Conservation (phyloP, 2,888 invertebrate genomes). For the Xestia rhomboidea region DNA sequence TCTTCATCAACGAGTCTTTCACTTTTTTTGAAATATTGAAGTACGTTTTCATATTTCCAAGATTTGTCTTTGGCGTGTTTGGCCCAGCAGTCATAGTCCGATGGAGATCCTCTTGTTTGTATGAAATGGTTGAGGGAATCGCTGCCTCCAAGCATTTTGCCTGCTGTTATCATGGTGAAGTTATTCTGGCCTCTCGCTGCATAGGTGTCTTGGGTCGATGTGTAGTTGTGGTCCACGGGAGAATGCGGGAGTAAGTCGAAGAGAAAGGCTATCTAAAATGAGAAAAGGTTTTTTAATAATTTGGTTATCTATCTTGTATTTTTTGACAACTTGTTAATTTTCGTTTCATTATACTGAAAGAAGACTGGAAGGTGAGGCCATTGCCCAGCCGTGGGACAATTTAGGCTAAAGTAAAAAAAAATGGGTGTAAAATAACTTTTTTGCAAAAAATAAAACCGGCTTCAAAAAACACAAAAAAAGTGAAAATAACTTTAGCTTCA, state of each 20-base stretch:
- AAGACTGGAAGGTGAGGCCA: too few relatives aligned
- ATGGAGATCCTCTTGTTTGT: conserved; percentile 11
- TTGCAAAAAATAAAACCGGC: too few relatives aligned
- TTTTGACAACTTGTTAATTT: neutral
- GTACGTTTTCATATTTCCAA: conserved; percentile 49
- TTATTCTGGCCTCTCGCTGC: conserved; percentile 38
- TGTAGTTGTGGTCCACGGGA: conserved; percentile 35
- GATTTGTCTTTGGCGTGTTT: conserved; percentile 21
- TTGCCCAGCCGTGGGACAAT: too few relatives aligned
- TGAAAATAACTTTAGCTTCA: too few relatives aligned
- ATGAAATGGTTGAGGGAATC: conserved; percentile 48
- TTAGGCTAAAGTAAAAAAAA: too few relatives aligned
- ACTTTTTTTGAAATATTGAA: conserved; percentile 48
- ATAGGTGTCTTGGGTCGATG: conserved; percentile 28
- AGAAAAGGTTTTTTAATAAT: neutral
- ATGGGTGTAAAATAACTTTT: too few relatives aligned
- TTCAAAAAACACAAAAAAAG: too few relatives aligned
- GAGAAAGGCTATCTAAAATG: conserved; percentile 29
- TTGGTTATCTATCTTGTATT: neutral
- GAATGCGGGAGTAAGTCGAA: conserved; percentile 20
- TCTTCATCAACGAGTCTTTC: conserved; percentile 39
- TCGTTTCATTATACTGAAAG: too few relatives aligned
- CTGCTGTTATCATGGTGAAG: conserved; percentile 45
- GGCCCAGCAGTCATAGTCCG: conserved; percentile 50
- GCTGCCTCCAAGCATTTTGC: conserved; percentile 53